These are phyloP conservation scores for Toxostoma redivivum DNA, from an alignment of 2,113 vertebrate genomes.

Conservation along the genomic window DNA sequence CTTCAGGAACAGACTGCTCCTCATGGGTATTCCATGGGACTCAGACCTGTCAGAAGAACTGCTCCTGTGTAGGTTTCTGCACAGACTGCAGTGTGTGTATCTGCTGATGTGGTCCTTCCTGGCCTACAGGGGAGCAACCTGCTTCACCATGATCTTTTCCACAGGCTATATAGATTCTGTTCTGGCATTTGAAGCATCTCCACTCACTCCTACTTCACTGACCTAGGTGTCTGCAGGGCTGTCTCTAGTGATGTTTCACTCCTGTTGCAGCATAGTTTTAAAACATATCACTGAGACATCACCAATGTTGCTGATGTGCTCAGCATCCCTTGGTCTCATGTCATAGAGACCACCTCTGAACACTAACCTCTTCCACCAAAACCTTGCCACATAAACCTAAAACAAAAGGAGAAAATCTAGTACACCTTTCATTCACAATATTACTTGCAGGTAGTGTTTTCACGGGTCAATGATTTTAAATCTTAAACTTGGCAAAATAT, in stretches of 20 bases:
- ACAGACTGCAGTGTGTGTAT: background rate
- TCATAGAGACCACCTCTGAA: background rate
- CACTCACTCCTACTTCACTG: background rate
- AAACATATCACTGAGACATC: background rate
- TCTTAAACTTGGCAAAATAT: background rate
- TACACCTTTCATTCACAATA: background rate
- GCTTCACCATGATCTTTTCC: background rate
- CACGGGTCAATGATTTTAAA: background rate
- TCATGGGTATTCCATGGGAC: background rate
- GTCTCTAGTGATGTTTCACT: background rate
- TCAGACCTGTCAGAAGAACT: background rate
- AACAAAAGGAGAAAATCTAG: background rate
- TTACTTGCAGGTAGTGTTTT: background rate
- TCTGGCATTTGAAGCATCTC: background rate
- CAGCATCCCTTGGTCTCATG: background rate
- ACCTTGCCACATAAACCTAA: background rate
- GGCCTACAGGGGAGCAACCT: background rate
- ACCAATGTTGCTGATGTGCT: background rate
- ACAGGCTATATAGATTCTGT: background rate
- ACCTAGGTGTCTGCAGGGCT: background rate
- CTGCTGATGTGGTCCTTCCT: background rate
- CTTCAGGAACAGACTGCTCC: background rate
- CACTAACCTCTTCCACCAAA: background rate
- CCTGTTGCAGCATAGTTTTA: background rate
- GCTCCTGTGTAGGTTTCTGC: background rate